A percentile compares a stretch with the other conserved stretches of the same genome.
Evolutionary conservation across 2,113 vertebrate genomes (phyloP).

Genomic region (Nyctibius bracteatus): DNA sequence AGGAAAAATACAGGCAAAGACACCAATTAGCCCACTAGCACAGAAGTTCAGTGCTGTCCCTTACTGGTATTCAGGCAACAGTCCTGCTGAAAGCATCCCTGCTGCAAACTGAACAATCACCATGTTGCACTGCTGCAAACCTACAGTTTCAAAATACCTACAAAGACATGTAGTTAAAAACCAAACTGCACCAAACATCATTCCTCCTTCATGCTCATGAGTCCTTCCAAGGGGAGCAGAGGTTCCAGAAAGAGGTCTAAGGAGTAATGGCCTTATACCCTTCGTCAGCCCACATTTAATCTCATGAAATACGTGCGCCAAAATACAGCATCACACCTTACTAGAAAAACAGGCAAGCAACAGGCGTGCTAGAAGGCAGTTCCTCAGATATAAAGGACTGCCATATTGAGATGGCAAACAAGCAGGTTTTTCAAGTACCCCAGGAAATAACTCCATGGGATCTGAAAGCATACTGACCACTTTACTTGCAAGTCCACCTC

Average conservation of each 20-base stretch:
- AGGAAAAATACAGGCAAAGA: background rate
- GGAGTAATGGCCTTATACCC: background rate
- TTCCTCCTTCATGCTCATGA: background rate
- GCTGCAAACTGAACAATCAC: no score
- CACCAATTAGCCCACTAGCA: background rate
- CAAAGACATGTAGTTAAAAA: background rate
- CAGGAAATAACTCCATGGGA: background rate
- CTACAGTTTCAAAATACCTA: background rate
- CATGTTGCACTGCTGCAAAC: background rate
- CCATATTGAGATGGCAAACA: background rate
- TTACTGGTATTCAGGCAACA: background rate
- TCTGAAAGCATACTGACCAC: background rate
- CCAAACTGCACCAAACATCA: background rate
- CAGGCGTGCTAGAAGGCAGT: background rate
- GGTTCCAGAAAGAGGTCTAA: background rate
- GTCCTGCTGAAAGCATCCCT: background rate
- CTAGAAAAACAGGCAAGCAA: background rate
- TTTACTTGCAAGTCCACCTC: background rate
- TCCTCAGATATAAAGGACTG: background rate
- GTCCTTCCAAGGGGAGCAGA: background rate
- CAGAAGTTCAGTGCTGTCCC: background rate
- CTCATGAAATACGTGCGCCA: background rate
- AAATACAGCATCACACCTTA: background rate
- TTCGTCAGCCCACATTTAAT: background rate
- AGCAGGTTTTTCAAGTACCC: background rate